Percentiles rank a stretch among this genome's conserved stretches.
These are phyloP conservation scores for Herpailurus yagouaroundi DNA, from an alignment of 2,113 vertebrate genomes.

Conservation along the genomic window DNA sequence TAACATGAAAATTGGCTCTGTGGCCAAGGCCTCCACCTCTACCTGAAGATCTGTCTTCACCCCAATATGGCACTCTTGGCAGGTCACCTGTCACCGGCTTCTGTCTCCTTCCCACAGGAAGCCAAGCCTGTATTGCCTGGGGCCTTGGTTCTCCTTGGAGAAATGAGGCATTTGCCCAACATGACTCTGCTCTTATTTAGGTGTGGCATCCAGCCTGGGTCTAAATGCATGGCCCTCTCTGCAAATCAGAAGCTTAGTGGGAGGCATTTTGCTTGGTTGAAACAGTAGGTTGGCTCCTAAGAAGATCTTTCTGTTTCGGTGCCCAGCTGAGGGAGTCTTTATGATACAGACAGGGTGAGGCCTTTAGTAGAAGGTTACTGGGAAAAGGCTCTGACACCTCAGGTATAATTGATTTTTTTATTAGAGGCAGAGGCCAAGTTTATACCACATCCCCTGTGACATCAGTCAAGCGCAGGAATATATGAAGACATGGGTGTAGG, in stretches of 20 bases:
- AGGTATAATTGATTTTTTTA: neutral
- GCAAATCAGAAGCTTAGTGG: neutral
- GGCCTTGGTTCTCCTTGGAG: neutral
- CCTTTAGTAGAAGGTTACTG: neutral
- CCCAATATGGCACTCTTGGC: neutral
- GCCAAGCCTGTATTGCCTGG: neutral
- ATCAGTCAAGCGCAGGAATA: slow-evolving; percentile 31
- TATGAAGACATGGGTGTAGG: neutral
- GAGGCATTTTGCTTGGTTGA: neutral
- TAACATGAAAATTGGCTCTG: neutral
- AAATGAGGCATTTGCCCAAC: neutral
- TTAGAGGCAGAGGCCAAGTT: slow-evolving; percentile 38
- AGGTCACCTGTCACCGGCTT: neutral
- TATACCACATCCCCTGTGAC: neutral
- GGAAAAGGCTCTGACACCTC: neutral
- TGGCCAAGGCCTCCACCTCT: neutral
- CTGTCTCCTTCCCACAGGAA: neutral
- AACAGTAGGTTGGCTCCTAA: neutral
- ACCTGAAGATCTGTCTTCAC: neutral
- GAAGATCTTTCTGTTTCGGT: neutral
- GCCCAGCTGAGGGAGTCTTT: neutral
- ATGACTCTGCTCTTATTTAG: neutral
- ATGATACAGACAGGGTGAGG: neutral
- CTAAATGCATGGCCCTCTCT: neutral
- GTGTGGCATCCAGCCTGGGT: neutral